Evolutionary conservation across 2,888 invertebrate genomes (phyloP).

Genomic region (Apodemia duryi): DNA sequence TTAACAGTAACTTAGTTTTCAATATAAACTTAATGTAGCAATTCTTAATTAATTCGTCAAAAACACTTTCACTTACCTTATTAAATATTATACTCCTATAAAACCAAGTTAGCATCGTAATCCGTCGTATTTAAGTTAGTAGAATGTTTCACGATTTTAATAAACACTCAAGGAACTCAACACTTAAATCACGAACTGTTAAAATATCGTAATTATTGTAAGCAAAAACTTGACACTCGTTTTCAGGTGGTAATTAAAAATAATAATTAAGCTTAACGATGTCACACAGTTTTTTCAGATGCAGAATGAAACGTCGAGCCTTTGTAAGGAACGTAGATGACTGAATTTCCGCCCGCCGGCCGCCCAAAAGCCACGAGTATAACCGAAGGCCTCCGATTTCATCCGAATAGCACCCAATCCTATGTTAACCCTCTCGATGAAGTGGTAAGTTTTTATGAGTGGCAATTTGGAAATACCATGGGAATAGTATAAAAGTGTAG

Average conservation of each 20-base stretch:
- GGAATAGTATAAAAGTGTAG: constrained; percentile 64
- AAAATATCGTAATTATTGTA: constrained; percentile 19
- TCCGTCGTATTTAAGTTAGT: constrained; percentile 54
- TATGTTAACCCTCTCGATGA: constrained; percentile 70
- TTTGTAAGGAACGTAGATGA: constrained; percentile 44
- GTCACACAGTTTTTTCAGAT: constrained; percentile 43
- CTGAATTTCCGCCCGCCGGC: constrained; percentile 66
- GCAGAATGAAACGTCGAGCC: constrained; percentile 41
- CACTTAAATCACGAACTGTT: constrained; percentile 36
- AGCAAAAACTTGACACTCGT: constrained; percentile 30
- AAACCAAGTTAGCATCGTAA: constrained; percentile 51
- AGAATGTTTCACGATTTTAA: constrained; percentile 50
- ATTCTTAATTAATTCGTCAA: neutral
- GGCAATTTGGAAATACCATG: constrained; percentile 60
- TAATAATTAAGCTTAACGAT: constrained; percentile 53
- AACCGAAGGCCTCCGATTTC: constrained; percentile 39
- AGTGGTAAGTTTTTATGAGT: constrained; percentile 76
- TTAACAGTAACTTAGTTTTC: too few species aligned
- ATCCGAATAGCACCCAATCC: constrained; percentile 48
- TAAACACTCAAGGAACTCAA: constrained; percentile 47
- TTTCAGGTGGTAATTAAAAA: constrained; percentile 36
- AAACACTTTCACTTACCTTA: constrained; percentile 47
- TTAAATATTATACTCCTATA: constrained; percentile 52
- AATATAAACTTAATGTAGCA: neutral
- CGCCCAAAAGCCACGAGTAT: constrained; percentile 52